phyloP scores from a whole-genome alignment of 2,888 invertebrate species.

The Reticulitermes lucifugus region DNA sequence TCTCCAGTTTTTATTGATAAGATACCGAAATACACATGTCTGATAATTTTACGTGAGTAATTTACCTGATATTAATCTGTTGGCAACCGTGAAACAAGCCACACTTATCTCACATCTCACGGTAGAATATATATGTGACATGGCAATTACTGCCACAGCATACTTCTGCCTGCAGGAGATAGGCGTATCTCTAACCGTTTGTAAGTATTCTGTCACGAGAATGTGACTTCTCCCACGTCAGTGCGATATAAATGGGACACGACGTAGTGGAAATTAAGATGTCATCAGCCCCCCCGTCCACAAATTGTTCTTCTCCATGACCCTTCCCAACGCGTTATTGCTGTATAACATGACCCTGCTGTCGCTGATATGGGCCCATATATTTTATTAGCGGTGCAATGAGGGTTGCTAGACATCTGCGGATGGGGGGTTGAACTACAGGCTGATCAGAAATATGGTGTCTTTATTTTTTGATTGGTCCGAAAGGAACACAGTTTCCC shows the following conservation, averaged over 20 bases:
- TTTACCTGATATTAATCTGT: too few relatives aligned
- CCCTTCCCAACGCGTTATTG: neutral
- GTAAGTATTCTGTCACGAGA: neutral
- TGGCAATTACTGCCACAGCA: too few relatives aligned
- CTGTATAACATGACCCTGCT: too few relatives aligned
- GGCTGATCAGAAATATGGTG: neutral
- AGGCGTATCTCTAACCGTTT: neutral
- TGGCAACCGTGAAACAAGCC: too few relatives aligned
- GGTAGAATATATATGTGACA: too few relatives aligned
- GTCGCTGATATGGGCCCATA: conserved; percentile 7
- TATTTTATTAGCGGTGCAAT: conserved; percentile 5
- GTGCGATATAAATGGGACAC: neutral
- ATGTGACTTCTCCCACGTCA: neutral
- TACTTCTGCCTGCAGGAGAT: too few relatives aligned
- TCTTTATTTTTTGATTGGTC: too few relatives aligned
- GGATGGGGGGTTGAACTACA: neutral
- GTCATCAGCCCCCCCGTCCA: neutral
- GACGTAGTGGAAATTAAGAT: neutral
- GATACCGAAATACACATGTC: too few relatives aligned
- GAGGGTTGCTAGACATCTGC: neutral
- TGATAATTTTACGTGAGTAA: too few relatives aligned
- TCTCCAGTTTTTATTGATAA: too few relatives aligned
- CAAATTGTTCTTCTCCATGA: neutral
- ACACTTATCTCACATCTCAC: too few relatives aligned
- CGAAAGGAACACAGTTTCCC: too few relatives aligned